Conservation (phyloP, 2,113 vertebrate genomes). For the Ancistrus triradiatus region DNA sequence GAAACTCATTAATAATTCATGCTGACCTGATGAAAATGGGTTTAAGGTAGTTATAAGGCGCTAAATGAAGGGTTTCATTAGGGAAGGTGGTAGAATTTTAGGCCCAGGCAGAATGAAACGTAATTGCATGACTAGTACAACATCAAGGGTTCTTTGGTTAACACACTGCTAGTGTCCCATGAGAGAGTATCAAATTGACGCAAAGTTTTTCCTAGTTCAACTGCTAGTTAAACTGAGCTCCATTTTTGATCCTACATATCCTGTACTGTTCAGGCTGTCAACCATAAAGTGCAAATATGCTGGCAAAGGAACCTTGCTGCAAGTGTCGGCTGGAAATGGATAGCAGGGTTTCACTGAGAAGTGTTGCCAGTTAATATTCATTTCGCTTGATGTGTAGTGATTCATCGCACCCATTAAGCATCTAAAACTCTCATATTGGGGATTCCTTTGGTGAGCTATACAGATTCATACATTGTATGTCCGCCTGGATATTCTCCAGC, state of each 20-base stretch:
- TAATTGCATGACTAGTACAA: not conserved
- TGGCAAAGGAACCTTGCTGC: conserved; percentile 6
- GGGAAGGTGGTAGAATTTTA: too few relatives aligned
- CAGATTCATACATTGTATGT: too few relatives aligned
- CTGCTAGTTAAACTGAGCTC: not conserved
- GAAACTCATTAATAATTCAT: not conserved
- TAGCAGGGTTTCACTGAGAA: conserved; percentile 21
- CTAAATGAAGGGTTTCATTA: too few relatives aligned
- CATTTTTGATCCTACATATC: not conserved
- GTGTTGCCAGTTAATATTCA: not conserved
- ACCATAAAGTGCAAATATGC: conserved; percentile 16
- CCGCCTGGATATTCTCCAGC: too few relatives aligned
- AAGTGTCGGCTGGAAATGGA: conserved; percentile 5
- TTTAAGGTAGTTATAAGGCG: not conserved
- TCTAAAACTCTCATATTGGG: not conserved
- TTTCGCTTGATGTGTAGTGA: not conserved
- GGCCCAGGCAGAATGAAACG: too few relatives aligned
- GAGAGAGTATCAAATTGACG: too few relatives aligned
- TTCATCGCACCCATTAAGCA: not conserved
- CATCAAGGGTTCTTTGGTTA: too few relatives aligned
- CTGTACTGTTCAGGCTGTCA: conserved; percentile 5
- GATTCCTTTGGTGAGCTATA: not conserved
- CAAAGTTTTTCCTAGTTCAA: not conserved
- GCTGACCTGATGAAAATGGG: not conserved
- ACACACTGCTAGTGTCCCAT: too few relatives aligned